phyloP scores from a whole-genome alignment of 2,888 invertebrate species.

The Pilophorus perplexus region DNA sequence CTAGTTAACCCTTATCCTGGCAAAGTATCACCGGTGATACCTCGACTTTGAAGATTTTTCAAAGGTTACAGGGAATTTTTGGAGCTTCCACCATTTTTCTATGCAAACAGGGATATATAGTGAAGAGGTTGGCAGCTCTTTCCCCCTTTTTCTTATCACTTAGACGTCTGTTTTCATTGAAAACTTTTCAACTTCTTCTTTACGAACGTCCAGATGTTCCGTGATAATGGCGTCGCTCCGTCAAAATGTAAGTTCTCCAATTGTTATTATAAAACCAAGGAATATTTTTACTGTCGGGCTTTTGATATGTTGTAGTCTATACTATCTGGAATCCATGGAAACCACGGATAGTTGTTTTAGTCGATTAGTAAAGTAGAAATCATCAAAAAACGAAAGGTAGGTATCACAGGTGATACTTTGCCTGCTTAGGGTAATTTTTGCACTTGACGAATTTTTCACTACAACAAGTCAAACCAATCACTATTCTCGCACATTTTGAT shows the following conservation, averaged over 20 bases:
- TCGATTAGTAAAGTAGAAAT: too few relatives aligned
- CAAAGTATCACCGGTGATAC: too few relatives aligned
- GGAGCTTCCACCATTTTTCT: too few relatives aligned
- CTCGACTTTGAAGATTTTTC: too few relatives aligned
- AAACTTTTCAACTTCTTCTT: not conserved
- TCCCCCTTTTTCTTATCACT: not conserved
- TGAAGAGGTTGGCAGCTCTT: not conserved
- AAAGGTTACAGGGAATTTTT: too few relatives aligned
- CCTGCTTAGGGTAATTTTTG: not conserved
- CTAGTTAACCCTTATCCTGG: too few relatives aligned
- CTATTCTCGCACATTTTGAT: not conserved
- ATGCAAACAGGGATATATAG: not conserved
- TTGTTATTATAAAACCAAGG: not conserved
- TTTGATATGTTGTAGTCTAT: not conserved
- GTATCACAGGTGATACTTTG: constrained; percentile 1
- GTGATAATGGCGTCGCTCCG: not conserved
- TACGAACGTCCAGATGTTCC: not conserved
- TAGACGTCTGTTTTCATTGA: too few relatives aligned
- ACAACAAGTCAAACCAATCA: constrained; percentile 1
- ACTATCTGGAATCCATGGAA: not conserved
- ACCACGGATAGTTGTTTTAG: not conserved
- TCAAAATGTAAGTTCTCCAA: not conserved
- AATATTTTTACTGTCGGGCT: not conserved
- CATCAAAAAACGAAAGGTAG: not conserved
- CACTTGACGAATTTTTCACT: not conserved